phyloP scores from a whole-genome alignment of 2,797 vertebrate genomes.

The Gymnothorax javanicus region DNA sequence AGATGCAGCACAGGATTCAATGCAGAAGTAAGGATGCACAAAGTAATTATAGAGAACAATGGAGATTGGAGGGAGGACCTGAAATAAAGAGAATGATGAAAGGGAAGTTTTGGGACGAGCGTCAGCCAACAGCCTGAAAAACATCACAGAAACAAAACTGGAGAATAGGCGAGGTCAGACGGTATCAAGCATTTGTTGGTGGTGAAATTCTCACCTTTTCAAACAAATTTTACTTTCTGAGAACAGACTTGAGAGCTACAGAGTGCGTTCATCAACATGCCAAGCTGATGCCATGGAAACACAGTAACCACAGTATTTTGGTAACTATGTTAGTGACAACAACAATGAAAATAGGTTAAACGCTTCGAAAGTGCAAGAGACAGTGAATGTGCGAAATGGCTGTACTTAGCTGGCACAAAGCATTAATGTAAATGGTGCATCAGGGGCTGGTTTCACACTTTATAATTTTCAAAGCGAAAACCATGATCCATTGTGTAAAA shows the following conservation, averaged over 20 bases:
- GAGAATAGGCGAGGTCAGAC: background rate
- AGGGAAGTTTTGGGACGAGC: background rate
- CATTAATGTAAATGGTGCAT: background rate
- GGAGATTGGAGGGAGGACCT: background rate
- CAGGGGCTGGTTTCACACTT: background rate
- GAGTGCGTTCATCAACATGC: background rate
- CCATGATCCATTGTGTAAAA: background rate
- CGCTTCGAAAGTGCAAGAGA: background rate
- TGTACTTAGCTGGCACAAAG: background rate
- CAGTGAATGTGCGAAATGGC: background rate
- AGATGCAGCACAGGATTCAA: background rate
- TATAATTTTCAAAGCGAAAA: background rate
- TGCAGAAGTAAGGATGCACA: background rate
- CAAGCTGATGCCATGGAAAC: background rate
- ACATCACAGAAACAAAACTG: background rate
- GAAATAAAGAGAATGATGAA: slow-evolving; percentile 5
- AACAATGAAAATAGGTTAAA: background rate
- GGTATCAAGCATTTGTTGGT: background rate
- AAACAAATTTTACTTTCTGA: background rate
- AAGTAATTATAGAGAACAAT: background rate
- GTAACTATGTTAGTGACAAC: background rate
- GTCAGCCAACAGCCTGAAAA: background rate
- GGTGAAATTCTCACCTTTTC: background rate
- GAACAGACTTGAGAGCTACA: background rate
- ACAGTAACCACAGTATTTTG: background rate